Percentiles rank a stretch among this genome's conserved stretches.
Conservation (phyloP, 2,888 invertebrate genomes). For the Esperia sulphurella region DNA sequence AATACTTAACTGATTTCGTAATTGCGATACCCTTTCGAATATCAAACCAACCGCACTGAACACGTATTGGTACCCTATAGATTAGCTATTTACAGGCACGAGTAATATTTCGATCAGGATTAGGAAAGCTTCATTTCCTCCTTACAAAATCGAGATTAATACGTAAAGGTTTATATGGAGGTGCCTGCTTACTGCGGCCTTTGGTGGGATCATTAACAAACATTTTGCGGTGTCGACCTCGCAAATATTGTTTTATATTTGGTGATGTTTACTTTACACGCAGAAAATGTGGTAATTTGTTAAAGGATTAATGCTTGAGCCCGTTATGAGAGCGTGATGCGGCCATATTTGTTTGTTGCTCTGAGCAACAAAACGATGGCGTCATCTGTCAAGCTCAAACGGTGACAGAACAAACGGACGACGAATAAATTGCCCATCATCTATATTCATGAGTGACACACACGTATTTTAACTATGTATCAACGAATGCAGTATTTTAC, state of each 20-base stretch:
- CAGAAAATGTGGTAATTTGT: constrained; percentile 61
- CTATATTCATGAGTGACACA: constrained; percentile 61
- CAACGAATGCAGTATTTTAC: constrained; percentile 15
- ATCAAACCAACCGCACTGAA: neutral
- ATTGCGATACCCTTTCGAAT: neutral
- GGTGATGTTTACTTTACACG: constrained; percentile 38
- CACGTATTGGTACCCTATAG: neutral
- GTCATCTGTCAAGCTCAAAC: constrained; percentile 72
- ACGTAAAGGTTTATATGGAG: constrained; percentile 31
- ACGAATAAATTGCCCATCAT: constrained; percentile 62
- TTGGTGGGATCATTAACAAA: constrained; percentile 36
- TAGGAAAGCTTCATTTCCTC: constrained; percentile 35
- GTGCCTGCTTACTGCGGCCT: constrained; percentile 21
- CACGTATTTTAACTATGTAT: constrained; percentile 37
- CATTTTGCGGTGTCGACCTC: constrained; percentile 26
- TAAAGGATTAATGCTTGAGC: constrained; percentile 68
- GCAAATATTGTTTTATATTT: constrained; percentile 39
- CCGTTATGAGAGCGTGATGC: constrained; percentile 66
- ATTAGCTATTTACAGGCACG: neutral
- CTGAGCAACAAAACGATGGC: constrained; percentile 48
- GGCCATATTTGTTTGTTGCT: constrained; percentile 69
- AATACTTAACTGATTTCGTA: neutral
- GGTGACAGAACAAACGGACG: constrained; percentile 63
- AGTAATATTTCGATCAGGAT: constrained; percentile 17
- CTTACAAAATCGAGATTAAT: constrained; percentile 35